A percentile compares a stretch with the other conserved stretches of the same genome.
Evolutionary conservation across 2,113 vertebrate genomes (phyloP).

Genomic region (Chaetops frenatus): DNA sequence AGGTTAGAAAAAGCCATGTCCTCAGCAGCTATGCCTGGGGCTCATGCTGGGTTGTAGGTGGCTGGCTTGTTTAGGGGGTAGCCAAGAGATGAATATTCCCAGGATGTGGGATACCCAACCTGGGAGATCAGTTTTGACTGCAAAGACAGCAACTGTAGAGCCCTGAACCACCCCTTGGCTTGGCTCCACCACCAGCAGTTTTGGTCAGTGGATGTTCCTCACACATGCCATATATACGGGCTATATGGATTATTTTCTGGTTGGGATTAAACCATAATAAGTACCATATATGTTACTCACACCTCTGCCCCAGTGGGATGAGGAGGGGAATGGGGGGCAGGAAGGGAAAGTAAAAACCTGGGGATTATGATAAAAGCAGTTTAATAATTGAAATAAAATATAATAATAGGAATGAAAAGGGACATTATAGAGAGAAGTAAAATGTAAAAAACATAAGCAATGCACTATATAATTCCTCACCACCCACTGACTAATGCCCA

Average conservation of each 20-base stretch:
- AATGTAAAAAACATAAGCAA: background rate
- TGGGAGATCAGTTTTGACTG: background rate
- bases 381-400: background rate
- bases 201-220: background rate
- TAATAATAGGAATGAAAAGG: background rate
- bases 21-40: fast-evolving
- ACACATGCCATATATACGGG: background rate
- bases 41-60: fast-evolving
- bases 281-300: background rate
- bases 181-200: background rate
- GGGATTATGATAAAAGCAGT: background rate
- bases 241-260: background rate
- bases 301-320: background rate
- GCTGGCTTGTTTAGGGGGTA: background rate
- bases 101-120: background rate
- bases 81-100: background rate
- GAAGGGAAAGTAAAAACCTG: background rate
- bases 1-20: background rate
- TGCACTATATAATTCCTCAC: background rate
- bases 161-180: background rate
- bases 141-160: fast-evolving
- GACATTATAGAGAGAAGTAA: background rate
- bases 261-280: background rate
- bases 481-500: background rate
- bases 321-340: background rate